These are phyloP conservation scores for Protophormia terraenovae DNA, from an alignment of 2,888 invertebrate species.

Conservation along the genomic window DNA sequence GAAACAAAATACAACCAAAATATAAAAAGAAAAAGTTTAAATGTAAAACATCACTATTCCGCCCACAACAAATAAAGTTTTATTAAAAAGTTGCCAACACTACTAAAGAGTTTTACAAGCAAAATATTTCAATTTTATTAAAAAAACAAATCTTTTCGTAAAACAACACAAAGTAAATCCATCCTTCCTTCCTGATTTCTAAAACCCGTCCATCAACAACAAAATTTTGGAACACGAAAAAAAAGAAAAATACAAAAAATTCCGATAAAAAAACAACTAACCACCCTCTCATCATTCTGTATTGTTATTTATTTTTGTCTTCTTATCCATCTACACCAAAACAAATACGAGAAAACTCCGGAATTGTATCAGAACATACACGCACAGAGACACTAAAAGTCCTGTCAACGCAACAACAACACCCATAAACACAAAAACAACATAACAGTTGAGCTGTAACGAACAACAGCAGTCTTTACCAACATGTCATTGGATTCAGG, in stretches of 20 bases:
- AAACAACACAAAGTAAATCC: slow-evolving; percentile 39
- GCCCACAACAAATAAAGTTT: slow-evolving; percentile 72
- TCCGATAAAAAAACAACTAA: slow-evolving; percentile 20
- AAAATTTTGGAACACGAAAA: neutral
- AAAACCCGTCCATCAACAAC: slow-evolving; percentile 54
- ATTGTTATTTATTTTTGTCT: slow-evolving; percentile 16
- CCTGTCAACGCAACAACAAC: slow-evolving; percentile 52
- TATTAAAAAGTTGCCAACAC: slow-evolving; percentile 48
- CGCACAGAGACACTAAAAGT: slow-evolving; percentile 66
- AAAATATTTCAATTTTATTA: slow-evolving; percentile 22
- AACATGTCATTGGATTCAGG: slow-evolving; percentile 69
- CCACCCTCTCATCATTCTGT: slow-evolving; percentile 33
- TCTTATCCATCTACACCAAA: slow-evolving; percentile 46
- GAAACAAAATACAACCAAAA: slow-evolving; percentile 35
- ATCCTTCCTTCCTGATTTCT: slow-evolving; percentile 59
- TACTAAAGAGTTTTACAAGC: slow-evolving; percentile 17
- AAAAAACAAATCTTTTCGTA: slow-evolving; percentile 1
- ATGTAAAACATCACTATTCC: slow-evolving; percentile 75
- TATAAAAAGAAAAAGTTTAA: slow-evolving; percentile 49
- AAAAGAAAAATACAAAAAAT: neutral
- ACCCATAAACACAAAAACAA: slow-evolving; percentile 32
- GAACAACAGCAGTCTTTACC: slow-evolving; percentile 56
- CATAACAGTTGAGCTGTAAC: slow-evolving; percentile 31
- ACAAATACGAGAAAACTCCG: slow-evolving; percentile 50
- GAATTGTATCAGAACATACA: slow-evolving; percentile 63